phyloP scores from a whole-genome alignment of 2,797 vertebrate species.

The Ispidina picta region DNA sequence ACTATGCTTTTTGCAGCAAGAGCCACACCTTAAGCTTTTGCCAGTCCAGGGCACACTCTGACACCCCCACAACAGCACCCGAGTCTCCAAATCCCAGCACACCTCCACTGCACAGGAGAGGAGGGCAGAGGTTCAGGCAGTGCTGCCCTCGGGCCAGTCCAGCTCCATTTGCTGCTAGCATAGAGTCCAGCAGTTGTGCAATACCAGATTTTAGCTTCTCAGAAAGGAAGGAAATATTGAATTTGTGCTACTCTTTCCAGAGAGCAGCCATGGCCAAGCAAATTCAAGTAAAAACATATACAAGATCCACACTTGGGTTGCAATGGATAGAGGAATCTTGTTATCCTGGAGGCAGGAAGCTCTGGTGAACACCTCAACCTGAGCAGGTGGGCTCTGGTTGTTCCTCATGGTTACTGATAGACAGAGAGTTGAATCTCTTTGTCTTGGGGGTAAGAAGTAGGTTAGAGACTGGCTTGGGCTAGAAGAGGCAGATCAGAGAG shows the following conservation, averaged over 20 bases:
- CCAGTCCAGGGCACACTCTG: not conserved
- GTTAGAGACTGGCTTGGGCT: not conserved
- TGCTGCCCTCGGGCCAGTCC: fast-evolving
- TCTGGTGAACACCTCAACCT: not conserved
- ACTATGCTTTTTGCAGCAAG: not conserved
- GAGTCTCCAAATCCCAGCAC: not conserved
- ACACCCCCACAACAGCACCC: not conserved
- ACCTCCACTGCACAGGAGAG: not conserved
- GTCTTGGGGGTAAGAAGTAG: not conserved
- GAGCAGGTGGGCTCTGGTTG: not conserved
- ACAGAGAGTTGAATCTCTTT: not conserved
- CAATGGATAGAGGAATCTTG: not conserved
- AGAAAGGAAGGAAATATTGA: not conserved
- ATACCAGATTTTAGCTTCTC: not conserved
- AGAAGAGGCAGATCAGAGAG: not conserved
- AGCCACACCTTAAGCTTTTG: not conserved
- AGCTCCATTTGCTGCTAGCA: not conserved
- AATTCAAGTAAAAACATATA: too few relatives aligned
- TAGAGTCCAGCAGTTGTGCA: not conserved
- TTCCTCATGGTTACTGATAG: not conserved
- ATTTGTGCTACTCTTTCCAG: too few relatives aligned
- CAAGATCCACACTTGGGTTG: not conserved
- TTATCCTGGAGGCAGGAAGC: not conserved
- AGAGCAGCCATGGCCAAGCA: not conserved
- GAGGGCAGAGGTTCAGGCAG: not conserved